Evolutionary conservation across 2,797 vertebrate species (phyloP), one percentile per base, ranked within the genome.

Genomic region (Sebastes iracundus): DNA sequence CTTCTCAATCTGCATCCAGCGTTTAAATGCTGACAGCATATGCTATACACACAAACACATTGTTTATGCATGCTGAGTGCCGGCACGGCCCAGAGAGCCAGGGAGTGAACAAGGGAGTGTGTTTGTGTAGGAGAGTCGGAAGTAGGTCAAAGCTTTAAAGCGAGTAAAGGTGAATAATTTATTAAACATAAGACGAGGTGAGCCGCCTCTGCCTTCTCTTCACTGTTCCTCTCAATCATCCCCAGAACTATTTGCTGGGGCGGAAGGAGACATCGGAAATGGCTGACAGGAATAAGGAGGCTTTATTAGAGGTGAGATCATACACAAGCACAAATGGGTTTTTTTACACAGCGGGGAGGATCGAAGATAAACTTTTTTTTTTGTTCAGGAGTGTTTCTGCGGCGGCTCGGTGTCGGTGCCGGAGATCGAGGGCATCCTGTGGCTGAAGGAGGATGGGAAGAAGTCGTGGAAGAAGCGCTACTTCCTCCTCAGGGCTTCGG

Each of bases 391-490:
- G 92, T 99, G 98, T 93, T 99, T 99, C 92, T 97, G 98, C 80
- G 98, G 98, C 66, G 97, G 97, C 88, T 97, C 98, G 9, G 97
- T 99, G 83, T 98, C 97, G 0, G 97, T 99, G 60, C 98, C 98
- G 67, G 98, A 99, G 95, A 98, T 99, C 68, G 98, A 99, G 84
- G 98, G 98, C 11, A 91, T 99, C 71, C 93, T 99, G 83, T 99
- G 98, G 98, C 94, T 99, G 82, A 99, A 99, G 91, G 98, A 99
- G 66, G 98, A 99, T 38, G 98, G 98, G 72, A 99, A 99, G 88
- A 99, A 99, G 93, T 99, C 98, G 6, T 99, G 98, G 98, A 99
- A 99, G 94, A 99, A 99, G 77, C 97, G 98, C 56, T 99, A 99
- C 90, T 99, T 99, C 93, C 97, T 99, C 64, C 96, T 99, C 79